Evolutionary conservation across 2,113 vertebrate species (phyloP), one percentile per base, ranked within the genome.

Genomic region (Myotis brandtii): DNA sequence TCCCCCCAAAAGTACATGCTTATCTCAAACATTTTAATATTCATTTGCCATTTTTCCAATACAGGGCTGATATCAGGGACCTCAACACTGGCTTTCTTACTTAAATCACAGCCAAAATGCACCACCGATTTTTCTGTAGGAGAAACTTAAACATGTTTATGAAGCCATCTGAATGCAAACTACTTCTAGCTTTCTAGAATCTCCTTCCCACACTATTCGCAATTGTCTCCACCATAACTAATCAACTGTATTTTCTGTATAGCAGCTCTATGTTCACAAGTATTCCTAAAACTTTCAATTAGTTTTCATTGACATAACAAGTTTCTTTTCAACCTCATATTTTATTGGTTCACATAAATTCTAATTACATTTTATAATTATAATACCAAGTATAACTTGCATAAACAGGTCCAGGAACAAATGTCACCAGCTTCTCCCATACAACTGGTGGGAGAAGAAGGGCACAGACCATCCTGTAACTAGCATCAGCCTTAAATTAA

Each of bases 311-410:
- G 64, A 76, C 91, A 46, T 79, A 62, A 37, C 34, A 81, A 66
- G 46, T 88, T 88, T 48, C 77, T 77, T 95, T 54, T 70, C 83
- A 66, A 77, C 43, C 30, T 94, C 34, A 14, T 18, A 46, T 86
- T 66, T 85, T 88, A 85, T 64, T 85, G 46, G 52, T 72, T 93
- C 27, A 25, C 13, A 66, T 96, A 91, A 50, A 93, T 89, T 80
- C 34, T 92, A 84, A 84, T 90, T 88, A 81, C 20, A 67, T 93
- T 81, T 93, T 73, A 87, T 85, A 62, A 91, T 82, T 93, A 70
- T 37, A 66, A 88, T n/a, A 82, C 73, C 40, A 82, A 67, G 82
- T 91, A 82, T 12, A 54, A 85, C 10, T 77, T 76, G 20, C 27
- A 25, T 64, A 77, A 73, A 67, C 54, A 79, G 67, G n/a, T 73